Conservation (phyloP, 2,888 invertebrate species). For the Hydrotaea diabolus region DNA sequence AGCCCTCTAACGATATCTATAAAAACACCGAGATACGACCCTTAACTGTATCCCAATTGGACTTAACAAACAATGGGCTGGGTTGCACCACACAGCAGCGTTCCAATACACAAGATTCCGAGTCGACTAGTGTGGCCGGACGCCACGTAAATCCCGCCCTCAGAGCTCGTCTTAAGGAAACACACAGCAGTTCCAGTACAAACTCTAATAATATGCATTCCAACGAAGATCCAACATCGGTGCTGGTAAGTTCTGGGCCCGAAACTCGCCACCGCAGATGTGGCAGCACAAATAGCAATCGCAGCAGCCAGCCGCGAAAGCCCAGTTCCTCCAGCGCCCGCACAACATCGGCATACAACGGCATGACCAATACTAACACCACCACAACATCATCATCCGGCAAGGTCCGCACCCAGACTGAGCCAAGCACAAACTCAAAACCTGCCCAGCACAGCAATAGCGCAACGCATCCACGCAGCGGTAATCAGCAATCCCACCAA, state of each 20-base stretch:
- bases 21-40: slow-evolving; percentile 44
- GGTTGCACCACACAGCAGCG: slow-evolving; percentile 31
- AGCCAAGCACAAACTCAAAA: slow-evolving; percentile 39
- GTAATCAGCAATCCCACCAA: slow-evolving; percentile 56
- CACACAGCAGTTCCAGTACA: slow-evolving; percentile 56
- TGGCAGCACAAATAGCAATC: slow-evolving; percentile 69
- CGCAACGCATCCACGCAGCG: slow-evolving; percentile 4
- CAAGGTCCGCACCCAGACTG: slow-evolving; percentile 30
- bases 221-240: slow-evolving; percentile 74
- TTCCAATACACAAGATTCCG: slow-evolving; percentile 35
- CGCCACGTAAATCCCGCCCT: neutral
- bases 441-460: neutral
- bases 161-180: slow-evolving; percentile 52
- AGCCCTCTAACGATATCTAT: slow-evolving; percentile 11
- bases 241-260: slow-evolving; percentile 43
- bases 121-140: slow-evolving; percentile 31
- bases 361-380: too few relatives aligned
- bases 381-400: slow-evolving; percentile 42
- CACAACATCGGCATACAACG: slow-evolving; percentile 43
- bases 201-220: slow-evolving; percentile 75
- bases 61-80: slow-evolving; percentile 47
- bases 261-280: slow-evolving; percentile 69
- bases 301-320: slow-evolving; percentile 69
- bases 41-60: slow-evolving; percentile 49
- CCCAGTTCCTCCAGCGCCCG: slow-evolving; percentile 76